Base-by-base conservation (phyloP, 2,113 vertebrate species). In the Chaenocephalus aceratus region DNA sequence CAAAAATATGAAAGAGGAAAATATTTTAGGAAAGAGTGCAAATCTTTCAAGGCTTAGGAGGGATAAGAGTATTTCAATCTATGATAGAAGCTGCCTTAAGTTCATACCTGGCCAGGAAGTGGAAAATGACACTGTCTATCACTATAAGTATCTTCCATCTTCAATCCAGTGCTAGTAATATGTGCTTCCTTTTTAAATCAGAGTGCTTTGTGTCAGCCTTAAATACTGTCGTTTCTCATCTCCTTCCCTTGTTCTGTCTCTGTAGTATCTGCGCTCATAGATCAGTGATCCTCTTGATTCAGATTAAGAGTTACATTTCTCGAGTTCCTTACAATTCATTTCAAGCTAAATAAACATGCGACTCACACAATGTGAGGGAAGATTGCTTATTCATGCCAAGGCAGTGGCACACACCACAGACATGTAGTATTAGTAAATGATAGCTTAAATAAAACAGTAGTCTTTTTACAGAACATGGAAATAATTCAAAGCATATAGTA, bases 51-150 rank as follows among this genome's bases (percentile, higher is more conserved):
- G 68, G 48, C 36, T 56, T 65, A 72, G 61, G 46, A 52, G 59
- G 23, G n/a, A 72, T 46, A 0, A 30, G 6, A 30, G 49, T 44
- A 64, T 56, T 48, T 72, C 84, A n/a, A 60, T 72, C 59, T 53
- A 21, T n/a, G 10, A 63, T 13, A 65, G 45, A 13, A 60, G 79
- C 13, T 73, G 58, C 53, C 45, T 60, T 10, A 71, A 60, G 53
- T 34, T 73, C 53, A 66, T 41, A 23, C 64, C 13, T 44, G 71
- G 64, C 48, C 76, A 78, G 45, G 62, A 57, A 74, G 6, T 36
- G 21, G 54, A 81, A 58, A 48, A n/a, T 76, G 84, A 79, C 54
- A 82, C 48, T 84, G 84, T 74, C 52, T 72, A 48, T 44, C 14
- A 13, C 36, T 18, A 2, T 64, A 63, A 44, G 36, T 26, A 23